Conservation (phyloP, 2,888 invertebrate genomes). For the Torymus auratus region DNA sequence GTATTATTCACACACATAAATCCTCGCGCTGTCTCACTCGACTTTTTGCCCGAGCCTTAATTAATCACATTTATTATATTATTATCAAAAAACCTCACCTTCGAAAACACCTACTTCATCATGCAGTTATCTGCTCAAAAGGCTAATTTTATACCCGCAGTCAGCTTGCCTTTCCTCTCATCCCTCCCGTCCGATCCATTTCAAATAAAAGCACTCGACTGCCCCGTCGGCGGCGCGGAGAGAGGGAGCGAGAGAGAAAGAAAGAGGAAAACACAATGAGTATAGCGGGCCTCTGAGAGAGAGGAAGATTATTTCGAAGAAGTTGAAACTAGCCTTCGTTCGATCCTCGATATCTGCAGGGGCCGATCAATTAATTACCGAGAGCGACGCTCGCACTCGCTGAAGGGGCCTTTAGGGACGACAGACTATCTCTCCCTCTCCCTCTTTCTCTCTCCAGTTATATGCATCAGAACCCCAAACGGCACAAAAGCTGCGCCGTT, state of each 20-base stretch:
- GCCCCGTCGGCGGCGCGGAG: neutral
- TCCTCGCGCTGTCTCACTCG: slow-evolving; percentile 8
- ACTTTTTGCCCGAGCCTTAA: slow-evolving; percentile 39
- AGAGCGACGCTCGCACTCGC: slow-evolving; percentile 35
- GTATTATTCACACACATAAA: slow-evolving; percentile 40
- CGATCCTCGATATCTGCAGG: slow-evolving; percentile 66
- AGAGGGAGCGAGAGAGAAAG: neutral
- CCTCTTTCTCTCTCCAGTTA: no score
- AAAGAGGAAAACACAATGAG: slow-evolving; percentile 40
- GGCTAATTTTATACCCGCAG: slow-evolving; percentile 54
- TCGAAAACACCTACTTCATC: slow-evolving; percentile 52
- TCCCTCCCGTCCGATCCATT: neutral
- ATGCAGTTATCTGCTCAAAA: slow-evolving; percentile 53
- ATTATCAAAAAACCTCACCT: slow-evolving; percentile 45
- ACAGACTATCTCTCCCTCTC: slow-evolving; percentile 50
- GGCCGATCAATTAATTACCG: slow-evolving; percentile 72
- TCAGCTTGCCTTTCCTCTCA: slow-evolving; percentile 32
- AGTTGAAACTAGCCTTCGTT: slow-evolving; percentile 57
- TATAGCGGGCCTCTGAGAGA: slow-evolving; percentile 6
- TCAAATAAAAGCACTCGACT: slow-evolving; percentile 46
- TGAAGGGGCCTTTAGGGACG: slow-evolving; percentile 19
- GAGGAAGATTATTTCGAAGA: slow-evolving; percentile 55
- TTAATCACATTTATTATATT: slow-evolving; percentile 55
- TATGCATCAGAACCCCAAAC: neutral
- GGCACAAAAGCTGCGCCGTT: slow-evolving; percentile 17